Evolutionary conservation across 2,113 vertebrate genomes (phyloP), one percentile per base, ranked within the genome.

Genomic region (Psammodynastes pulverulentus): DNA sequence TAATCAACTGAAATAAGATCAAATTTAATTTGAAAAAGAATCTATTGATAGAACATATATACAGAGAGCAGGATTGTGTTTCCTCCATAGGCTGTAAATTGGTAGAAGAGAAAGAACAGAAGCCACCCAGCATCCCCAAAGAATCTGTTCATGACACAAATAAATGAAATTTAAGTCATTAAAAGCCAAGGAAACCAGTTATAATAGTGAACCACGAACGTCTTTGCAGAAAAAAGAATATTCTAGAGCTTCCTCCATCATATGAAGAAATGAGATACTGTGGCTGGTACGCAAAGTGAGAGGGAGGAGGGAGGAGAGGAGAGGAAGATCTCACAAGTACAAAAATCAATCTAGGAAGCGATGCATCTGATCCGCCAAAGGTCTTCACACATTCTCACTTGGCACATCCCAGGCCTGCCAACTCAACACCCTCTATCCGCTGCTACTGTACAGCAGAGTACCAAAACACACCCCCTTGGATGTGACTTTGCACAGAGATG

Each of bases 201-300:
- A 54, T 34, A 93, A 87, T 21, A 89, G 19, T 19, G 67, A 72
- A 19, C 15, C 17, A 26, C 34, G 19, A 48, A 13, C 0, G 34
- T 24, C 48, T 48, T 53, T 88, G 90, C 79, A 85, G 89, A 84
- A 90, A 52, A 94, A 84, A 84, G 17, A 53, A 21, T 24, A 91
- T 87, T n/a, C 13, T 9, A 93, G 84, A 43, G 1, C 86, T 95
- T 86, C 49, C 29, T 58, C 39, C 6, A 84, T 52, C 88, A 91
- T 43, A 5, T 85, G 51, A 26, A 86, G 45, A 29, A 86, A 86
- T 29, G 46, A 86, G 23, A 86, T 5, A 13, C 45, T 7, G 49
- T 24, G 48, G 9, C 51, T 29, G 34, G 13, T 7, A 29, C 1
- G 19, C 19, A 53, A 48, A 52, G 21, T 52, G n/a, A 8, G 26